phyloP scores from a whole-genome alignment of 2,113 vertebrate species.

The Upupa epops region DNA sequence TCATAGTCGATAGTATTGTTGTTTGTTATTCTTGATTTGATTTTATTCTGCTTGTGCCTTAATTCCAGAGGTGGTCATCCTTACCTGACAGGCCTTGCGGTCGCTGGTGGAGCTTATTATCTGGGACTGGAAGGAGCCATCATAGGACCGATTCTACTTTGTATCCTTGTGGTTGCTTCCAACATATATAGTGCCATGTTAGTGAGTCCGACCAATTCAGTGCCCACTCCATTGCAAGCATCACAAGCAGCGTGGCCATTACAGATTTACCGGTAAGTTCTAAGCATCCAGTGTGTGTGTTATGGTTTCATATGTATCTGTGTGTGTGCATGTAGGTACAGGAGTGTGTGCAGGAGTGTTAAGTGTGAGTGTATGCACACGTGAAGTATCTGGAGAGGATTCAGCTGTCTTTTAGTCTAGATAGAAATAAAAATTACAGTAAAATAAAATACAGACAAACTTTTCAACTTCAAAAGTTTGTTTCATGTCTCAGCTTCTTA shows the following conservation, averaged over 20 bases:
- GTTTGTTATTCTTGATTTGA: neutral
- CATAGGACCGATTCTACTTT: conserved; percentile 97
- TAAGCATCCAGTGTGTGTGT: no score
- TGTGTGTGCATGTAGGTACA: accelerated
- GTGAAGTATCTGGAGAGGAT: neutral
- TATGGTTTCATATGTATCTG: neutral
- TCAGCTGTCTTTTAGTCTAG: neutral
- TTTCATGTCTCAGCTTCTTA: neutral
- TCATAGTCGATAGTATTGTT: neutral
- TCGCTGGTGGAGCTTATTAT: conserved; percentile 96
- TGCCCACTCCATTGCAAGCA: conserved; percentile 85
- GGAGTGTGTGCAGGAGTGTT: neutral
- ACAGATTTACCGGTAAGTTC: conserved; percentile 81
- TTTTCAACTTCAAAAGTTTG: neutral
- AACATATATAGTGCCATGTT: conserved; percentile 99
- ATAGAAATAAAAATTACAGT: neutral
- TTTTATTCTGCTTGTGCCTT: neutral
- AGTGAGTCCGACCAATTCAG: conserved; percentile 89
- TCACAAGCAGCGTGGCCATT: conserved; percentile 82
- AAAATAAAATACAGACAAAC: neutral
- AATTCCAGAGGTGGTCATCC: conserved; percentile 90
- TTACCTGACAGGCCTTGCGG: conserved; percentile 93
- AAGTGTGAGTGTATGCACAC: accelerated
- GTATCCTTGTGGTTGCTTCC: conserved; percentile 95
- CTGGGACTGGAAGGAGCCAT: conserved; percentile 96